phyloP scores from a whole-genome alignment of 2,797 vertebrate species.

The Myotis daubentonii region DNA sequence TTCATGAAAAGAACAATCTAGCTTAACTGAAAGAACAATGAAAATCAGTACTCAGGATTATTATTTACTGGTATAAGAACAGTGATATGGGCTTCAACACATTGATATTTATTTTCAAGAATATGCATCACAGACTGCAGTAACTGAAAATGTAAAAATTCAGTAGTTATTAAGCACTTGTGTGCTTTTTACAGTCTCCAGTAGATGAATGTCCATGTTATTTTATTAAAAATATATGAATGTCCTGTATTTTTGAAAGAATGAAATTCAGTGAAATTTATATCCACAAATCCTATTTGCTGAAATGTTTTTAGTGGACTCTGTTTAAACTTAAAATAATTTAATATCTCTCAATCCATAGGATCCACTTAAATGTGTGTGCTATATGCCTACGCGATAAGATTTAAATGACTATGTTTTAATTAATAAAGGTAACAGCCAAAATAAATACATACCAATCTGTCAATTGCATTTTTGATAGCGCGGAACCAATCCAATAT shows the following conservation, averaged over 20 bases:
- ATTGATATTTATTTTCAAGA: slow-evolving; percentile 84
- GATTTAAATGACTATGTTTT: slow-evolving; percentile 83
- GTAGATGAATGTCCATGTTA: slow-evolving; percentile 80
- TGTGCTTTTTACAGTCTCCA: slow-evolving; percentile 82
- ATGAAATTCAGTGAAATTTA: slow-evolving; percentile 81
- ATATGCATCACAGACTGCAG: slow-evolving; percentile 80
- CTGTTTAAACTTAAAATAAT: slow-evolving; percentile 77
- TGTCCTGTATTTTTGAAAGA: slow-evolving; percentile 74
- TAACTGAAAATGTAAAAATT: slow-evolving; percentile 84
- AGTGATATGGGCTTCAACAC: slow-evolving; percentile 81
- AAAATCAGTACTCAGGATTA: slow-evolving; percentile 83
- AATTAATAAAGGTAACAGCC: slow-evolving; percentile 87
- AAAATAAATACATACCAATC: slow-evolving; percentile 92
- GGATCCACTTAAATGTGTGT: slow-evolving; percentile 73
- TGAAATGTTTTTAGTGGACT: slow-evolving; percentile 75
- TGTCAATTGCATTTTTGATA: slow-evolving; percentile 91
- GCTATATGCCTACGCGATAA: slow-evolving; percentile 74
- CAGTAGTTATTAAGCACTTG: slow-evolving; percentile 84
- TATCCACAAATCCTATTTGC: slow-evolving; percentile 76
- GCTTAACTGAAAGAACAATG: slow-evolving; percentile 81
- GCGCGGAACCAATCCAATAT: slow-evolving; percentile 93
- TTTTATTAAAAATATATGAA: slow-evolving; percentile 79
- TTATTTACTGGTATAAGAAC: slow-evolving; percentile 82
- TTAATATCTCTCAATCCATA: slow-evolving; percentile 75
- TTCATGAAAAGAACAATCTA: slow-evolving; percentile 78